Base-by-base conservation (phyloP, 37 sponge, comb jelly and placozoan species). In the Hormiphora californensis region DNA sequence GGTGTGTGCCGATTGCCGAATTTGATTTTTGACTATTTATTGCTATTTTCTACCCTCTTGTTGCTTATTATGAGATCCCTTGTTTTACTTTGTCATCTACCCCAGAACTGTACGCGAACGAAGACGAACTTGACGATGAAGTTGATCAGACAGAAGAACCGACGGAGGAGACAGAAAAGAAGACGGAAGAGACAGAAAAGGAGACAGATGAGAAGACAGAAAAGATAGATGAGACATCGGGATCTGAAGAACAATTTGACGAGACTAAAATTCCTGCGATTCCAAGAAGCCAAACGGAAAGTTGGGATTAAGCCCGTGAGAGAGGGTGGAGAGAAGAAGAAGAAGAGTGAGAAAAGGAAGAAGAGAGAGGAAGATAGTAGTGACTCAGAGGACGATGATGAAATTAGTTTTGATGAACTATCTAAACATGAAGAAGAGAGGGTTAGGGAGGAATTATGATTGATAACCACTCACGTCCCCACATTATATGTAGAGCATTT, bases 51-150 rank as follows among this genome's bases (percentile, higher is more conserved):
- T 67, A 36, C 4, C 31, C 19, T 36, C 23, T 57, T 57, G 25
- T 57, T 12, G 59, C 59, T 57, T 57, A 27, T 57, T 12, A 57
- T 17, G 7, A 28, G 25, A 36, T 17, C 81, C 4, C 3, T 21
- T 36, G 81, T 73, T 73, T 73, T 73, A 21, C 40, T 73, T 28
- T 31, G 9, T 22, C 41, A 40, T 41, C 25, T 27, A n/a, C 38
- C 25, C 7, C 81, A 73, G 81, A 73, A 11, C 44, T 73, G 9
- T 73, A 73, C 44, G 81, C 81, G 3, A 33, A 36, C 25, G 81
- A 73, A 17, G 44, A 73, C 25, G n/a, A n/a, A n/a, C n/a, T n/a
- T n/a, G n/a, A n/a, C n/a, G 81, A 73, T 25, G 81, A 73, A 9
- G 81, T 43, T 41, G 81, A 73, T 5, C 61, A 23, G 61, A 12